Percentiles rank a stretch among this genome's conserved stretches.
These are phyloP conservation scores for Proales similis DNA, from an alignment of 1,140 invertebrate genomes.

Conservation along the genomic window DNA sequence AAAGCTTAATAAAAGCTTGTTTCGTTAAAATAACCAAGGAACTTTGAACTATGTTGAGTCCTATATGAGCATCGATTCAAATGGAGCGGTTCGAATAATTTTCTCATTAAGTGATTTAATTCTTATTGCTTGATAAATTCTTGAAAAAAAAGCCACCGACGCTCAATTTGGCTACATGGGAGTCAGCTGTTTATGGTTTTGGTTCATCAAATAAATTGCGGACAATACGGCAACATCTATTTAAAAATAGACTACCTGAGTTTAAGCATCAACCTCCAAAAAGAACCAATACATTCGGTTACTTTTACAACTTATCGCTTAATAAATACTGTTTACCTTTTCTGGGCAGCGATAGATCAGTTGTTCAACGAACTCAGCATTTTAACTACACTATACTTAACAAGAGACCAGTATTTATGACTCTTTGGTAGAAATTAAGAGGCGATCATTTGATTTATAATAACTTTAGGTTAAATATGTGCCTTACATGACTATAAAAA, in stretches of 20 bases:
- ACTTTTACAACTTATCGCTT: conserved; percentile 10
- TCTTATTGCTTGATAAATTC: not conserved
- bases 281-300: conserved; percentile 31
- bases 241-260: conserved; percentile 59
- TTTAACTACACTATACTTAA: conserved; percentile 63
- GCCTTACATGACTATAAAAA: conserved; percentile 48
- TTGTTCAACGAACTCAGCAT: conserved; percentile 68
- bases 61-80: conserved; percentile 56
- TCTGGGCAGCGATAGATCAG: conserved; percentile 68
- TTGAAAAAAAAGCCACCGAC: not conserved
- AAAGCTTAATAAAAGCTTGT: conserved; percentile 43
- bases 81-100: conserved; percentile 41
- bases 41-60: conserved; percentile 68
- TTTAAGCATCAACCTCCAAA: conserved; percentile 56
- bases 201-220: conserved; percentile 60
- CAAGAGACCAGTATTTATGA: conserved; percentile 59
- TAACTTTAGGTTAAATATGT: conserved; percentile 47
- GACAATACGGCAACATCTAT: conserved; percentile 61
- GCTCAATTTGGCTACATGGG: conserved; percentile 70
- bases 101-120: not conserved
- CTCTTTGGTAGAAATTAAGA: not conserved
- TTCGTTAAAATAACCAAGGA: conserved; percentile 52
- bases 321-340: conserved; percentile 64
- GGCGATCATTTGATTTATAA: conserved; percentile 26
- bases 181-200: conserved; percentile 68